Evolutionary conservation across 2,113 vertebrate species (phyloP).

Genomic region (Cnemophilus loriae): DNA sequence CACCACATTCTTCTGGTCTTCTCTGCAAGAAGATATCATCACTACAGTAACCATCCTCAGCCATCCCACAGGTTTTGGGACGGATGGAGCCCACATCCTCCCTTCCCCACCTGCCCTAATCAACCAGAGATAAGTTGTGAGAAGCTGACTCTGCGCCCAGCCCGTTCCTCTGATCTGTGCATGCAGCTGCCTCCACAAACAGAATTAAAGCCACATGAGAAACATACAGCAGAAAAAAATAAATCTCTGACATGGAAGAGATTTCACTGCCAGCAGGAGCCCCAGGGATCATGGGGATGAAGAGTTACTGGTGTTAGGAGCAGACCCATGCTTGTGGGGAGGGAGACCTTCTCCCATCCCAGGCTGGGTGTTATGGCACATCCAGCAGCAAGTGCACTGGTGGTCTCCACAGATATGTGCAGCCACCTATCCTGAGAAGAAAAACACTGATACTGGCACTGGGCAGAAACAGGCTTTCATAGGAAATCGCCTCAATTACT

Average conservation of each 20-base stretch:
- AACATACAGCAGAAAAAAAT: background rate
- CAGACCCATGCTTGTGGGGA: background rate
- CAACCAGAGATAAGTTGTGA: background rate
- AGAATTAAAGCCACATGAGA: background rate
- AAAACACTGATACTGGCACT: background rate
- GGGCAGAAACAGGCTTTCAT: background rate
- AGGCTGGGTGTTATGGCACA: background rate
- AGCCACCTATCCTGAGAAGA: background rate
- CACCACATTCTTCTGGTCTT: conserved; percentile 17
- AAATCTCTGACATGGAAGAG: background rate
- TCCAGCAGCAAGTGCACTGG: background rate
- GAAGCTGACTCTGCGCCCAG: background rate
- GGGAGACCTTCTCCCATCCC: background rate
- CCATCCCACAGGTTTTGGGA: background rate
- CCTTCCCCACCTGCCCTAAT: background rate
- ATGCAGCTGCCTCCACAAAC: background rate
- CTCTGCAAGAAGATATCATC: conserved; percentile 8
- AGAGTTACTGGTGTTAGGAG: background rate
- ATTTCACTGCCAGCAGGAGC: background rate
- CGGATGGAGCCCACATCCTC: background rate
- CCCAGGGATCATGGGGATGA: background rate
- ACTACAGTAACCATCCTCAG: background rate
- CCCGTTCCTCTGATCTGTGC: background rate
- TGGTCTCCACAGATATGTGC: background rate
- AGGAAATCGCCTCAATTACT: background rate